phyloP scores from a whole-genome alignment of 2,797 vertebrate genomes.

The Anguilla megastoma region DNA sequence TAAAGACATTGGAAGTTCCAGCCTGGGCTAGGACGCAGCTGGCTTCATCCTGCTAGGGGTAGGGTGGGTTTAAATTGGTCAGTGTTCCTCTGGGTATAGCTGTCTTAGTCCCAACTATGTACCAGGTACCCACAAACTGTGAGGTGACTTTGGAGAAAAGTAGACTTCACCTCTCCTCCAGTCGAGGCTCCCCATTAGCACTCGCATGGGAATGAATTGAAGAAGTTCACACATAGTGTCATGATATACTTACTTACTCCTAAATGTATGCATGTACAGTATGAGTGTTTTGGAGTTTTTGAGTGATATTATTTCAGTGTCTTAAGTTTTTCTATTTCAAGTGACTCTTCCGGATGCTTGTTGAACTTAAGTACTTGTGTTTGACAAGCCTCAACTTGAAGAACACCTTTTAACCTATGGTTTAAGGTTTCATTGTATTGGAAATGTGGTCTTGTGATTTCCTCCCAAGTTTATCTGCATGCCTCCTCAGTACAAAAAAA shows the following conservation, averaged over 20 bases:
- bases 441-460: neutral
- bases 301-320: too few species aligned
- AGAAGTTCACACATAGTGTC: neutral
- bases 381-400: too few species aligned
- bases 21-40: neutral
- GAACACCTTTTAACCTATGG: neutral
- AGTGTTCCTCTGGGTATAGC: neutral
- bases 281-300: too few species aligned
- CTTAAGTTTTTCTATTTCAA: too few species aligned
- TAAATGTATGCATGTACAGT: too few species aligned
- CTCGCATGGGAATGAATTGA: neutral
- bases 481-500: neutral
- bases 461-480: neutral
- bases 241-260: too few species aligned
- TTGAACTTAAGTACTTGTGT: too few species aligned
- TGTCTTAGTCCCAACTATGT: neutral
- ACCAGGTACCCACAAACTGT: neutral
- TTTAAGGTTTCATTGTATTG: neutral
- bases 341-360: too few species aligned
- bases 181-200: neutral
- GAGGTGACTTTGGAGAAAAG: neutral
- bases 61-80: neutral
- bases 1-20: neutral
- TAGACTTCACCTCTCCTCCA: neutral
- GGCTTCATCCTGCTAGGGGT: neutral